Evolutionary conservation across 2,888 invertebrate species (phyloP).

Genomic region (Cryptophagus acutangulus): DNA sequence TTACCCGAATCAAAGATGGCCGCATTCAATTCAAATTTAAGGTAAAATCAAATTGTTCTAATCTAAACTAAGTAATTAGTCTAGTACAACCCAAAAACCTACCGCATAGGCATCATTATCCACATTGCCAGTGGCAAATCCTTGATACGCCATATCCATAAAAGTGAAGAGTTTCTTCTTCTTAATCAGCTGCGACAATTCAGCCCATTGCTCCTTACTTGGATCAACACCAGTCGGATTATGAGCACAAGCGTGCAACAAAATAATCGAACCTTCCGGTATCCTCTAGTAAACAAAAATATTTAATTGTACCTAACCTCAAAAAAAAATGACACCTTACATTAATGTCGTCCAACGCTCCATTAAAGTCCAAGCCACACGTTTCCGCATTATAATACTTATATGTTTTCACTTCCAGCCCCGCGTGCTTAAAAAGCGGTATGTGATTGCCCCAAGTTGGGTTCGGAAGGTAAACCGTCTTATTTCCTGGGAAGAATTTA

Average conservation of each 20-base stretch:
- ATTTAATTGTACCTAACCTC: not conserved
- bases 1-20: too few relatives aligned
- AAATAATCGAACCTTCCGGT: slow-evolving; percentile 81
- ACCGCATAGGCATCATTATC: slow-evolving; percentile 82
- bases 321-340: slow-evolving; percentile 46
- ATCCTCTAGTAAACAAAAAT: slow-evolving; percentile 76
- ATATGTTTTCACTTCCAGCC: slow-evolving; percentile 81
- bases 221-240: slow-evolving; percentile 98
- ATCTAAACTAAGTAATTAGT: too few relatives aligned
- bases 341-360: slow-evolving; percentile 80
- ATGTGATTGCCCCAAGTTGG: slow-evolving; percentile 99
- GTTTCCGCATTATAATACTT: slow-evolving; percentile 91
- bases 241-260: slow-evolving; percentile 96
- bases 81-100: too few relatives aligned
- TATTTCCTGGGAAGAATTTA: slow-evolving; percentile 72
- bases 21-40: too few relatives aligned
- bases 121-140: slow-evolving; percentile 86
- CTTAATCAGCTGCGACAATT: slow-evolving; percentile 78
- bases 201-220: slow-evolving; percentile 80
- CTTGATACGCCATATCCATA: slow-evolving; percentile 99
- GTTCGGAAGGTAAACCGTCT: slow-evolving; percentile 80
- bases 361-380: slow-evolving; percentile 88
- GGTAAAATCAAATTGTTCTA: too few relatives aligned
- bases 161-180: slow-evolving; percentile 78
- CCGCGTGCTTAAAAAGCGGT: slow-evolving; percentile 87